phyloP scores from a whole-genome alignment of 2,888 invertebrate species.

The Sinopyrophorus schimmeli region DNA sequence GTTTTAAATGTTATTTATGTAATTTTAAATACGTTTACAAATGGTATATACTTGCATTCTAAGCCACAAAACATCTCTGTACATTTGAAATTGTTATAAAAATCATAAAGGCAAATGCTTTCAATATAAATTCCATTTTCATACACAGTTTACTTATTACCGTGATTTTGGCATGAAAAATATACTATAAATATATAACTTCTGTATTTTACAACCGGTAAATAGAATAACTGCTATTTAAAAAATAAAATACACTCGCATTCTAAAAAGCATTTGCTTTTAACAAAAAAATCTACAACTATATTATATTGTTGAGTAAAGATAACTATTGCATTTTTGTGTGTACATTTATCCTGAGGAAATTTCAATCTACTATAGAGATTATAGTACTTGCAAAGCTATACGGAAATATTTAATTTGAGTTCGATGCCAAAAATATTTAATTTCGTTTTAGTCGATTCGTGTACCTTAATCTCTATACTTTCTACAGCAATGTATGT shows the following conservation, averaged over 20 bases:
- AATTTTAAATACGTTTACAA: constrained; percentile 52
- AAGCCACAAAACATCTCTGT: constrained; percentile 53
- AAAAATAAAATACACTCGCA: constrained; percentile 30
- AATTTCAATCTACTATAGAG: constrained; percentile 51
- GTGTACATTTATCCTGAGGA: constrained; percentile 53
- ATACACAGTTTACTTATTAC: constrained; percentile 30
- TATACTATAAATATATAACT: constrained; percentile 35
- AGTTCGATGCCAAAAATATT: constrained; percentile 16
- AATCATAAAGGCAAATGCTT: constrained; percentile 41
- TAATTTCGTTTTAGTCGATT: constrained; percentile 5
- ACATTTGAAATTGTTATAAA: constrained; percentile 45
- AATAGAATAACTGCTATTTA: constrained; percentile 28
- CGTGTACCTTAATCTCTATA: constrained; percentile 48
- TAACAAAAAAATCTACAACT: constrained; percentile 39
- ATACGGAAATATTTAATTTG: constrained; percentile 6
- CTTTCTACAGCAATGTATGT: constrained; percentile 39
- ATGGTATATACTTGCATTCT: constrained; percentile 52
- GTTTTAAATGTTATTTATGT: constrained; percentile 26
- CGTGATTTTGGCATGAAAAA: constrained; percentile 34
- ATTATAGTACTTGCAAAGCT: constrained; percentile 42
- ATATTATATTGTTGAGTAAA: constrained; percentile 41
- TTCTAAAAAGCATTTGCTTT: constrained; percentile 40
- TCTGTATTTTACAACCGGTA: constrained; percentile 33
- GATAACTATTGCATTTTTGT: constrained; percentile 52
- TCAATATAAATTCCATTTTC: constrained; percentile 32